Evolutionary conservation across 2,888 invertebrate species (phyloP).

Genomic region (Dorcus hopei): DNA sequence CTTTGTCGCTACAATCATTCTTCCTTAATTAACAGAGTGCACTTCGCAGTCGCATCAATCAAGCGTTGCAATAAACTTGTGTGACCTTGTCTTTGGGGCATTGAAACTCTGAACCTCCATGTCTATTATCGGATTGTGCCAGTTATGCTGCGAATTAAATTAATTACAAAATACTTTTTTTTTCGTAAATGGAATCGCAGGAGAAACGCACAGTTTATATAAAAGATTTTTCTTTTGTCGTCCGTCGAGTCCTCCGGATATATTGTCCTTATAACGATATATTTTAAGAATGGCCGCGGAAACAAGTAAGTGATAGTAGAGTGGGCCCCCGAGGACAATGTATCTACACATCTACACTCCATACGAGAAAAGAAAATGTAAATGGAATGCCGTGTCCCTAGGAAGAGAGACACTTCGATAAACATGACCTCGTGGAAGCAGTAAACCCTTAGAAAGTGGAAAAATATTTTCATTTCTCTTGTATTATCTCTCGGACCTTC

Average conservation of each 20-base stretch:
- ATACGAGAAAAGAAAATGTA: constrained; percentile 1
- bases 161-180: too few species aligned
- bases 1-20: too few species aligned
- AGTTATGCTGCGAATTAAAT: too few species aligned
- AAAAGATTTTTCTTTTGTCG: not conserved
- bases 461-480: constrained; percentile 2
- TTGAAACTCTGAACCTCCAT: too few species aligned
- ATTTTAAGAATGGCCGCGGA: constrained; percentile 25
- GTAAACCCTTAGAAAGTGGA: not conserved
- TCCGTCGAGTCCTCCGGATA: constrained; percentile 5
- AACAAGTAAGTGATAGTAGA: constrained; percentile 32
- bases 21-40: too few species aligned
- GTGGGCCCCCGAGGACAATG: constrained; percentile 28
- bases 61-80: too few species aligned
- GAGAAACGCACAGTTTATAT: too few species aligned
- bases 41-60: too few species aligned
- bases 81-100: too few species aligned
- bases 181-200: too few species aligned
- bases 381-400: not conserved
- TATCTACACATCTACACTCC: constrained; percentile 9
- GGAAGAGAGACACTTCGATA: not conserved
- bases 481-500: not conserved
- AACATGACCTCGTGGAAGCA: not conserved
- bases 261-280: constrained; percentile 17
- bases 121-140: too few species aligned